Evolutionary conservation across 2,888 invertebrate genomes (phyloP).

Genomic region (Orthonevra nobilis): DNA sequence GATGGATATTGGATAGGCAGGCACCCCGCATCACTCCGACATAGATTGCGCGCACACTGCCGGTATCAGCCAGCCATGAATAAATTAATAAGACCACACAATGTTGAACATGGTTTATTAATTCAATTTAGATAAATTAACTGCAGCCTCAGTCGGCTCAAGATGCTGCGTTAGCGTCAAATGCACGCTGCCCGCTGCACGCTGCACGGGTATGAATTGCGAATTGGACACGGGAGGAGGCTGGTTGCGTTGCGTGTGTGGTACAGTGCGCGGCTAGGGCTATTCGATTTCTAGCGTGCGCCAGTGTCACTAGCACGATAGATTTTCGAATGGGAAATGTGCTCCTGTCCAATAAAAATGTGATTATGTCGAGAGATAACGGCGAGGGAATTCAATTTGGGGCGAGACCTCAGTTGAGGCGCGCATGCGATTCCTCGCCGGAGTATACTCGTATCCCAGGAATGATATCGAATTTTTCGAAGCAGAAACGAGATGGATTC

Average conservation of each 20-base stretch:
- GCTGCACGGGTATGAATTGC: conserved; percentile 10
- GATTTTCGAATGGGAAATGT: conserved; percentile 62
- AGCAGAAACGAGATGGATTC: conserved; percentile 38
- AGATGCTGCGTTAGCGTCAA: conserved; percentile 58
- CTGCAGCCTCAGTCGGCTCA: conserved; percentile 74
- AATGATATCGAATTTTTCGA: conserved; percentile 18
- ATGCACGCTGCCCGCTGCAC: conserved; percentile 5
- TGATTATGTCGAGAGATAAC: conserved; percentile 41
- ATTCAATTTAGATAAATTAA: conserved; percentile 81
- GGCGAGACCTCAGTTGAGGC: not conserved
- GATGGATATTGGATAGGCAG: conserved; percentile 18
- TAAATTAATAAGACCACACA: conserved; percentile 78
- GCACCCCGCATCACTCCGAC: conserved; percentile 12
- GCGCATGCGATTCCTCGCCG: conserved; percentile 21
- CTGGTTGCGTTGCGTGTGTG: conserved; percentile 60
- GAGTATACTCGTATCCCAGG: conserved; percentile 4
- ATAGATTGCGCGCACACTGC: conserved; percentile 56
- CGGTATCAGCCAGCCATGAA: conserved; percentile 72
- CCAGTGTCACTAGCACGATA: conserved; percentile 62
- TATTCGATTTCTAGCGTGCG: conserved; percentile 67
- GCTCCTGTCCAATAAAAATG: conserved; percentile 70
- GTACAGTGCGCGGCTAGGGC: conserved; percentile 25
- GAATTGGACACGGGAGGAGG: conserved; percentile 46
- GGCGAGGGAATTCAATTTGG: conserved; percentile 18
- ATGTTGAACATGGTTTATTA: conserved; percentile 80